A percentile compares a stretch with the other conserved stretches of the same genome.
phyloP scores from a whole-genome alignment of 1,140 invertebrate species.

The Ylistrum balloti region DNA sequence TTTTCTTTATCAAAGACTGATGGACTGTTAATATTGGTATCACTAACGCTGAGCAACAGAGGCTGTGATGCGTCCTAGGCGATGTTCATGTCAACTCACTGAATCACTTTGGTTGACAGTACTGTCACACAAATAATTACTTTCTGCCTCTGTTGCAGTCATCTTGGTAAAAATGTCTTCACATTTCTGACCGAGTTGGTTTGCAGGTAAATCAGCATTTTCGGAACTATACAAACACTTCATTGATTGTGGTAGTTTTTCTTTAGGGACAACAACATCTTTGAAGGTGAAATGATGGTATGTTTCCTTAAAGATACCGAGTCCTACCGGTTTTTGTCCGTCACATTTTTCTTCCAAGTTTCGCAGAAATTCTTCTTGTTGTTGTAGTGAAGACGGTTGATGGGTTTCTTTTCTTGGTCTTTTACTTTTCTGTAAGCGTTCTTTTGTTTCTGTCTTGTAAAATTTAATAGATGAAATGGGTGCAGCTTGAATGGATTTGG shows the following conservation, averaged over 20 bases:
- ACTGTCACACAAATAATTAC: background rate
- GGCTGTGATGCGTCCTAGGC: background rate
- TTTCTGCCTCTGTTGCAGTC: background rate
- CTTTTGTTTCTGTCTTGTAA: background rate
- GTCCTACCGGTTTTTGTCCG: background rate
- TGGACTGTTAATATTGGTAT: background rate
- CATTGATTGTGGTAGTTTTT: background rate
- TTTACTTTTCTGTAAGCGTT: background rate
- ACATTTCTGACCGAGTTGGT: background rate
- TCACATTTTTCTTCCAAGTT: background rate
- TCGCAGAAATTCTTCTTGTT: background rate
- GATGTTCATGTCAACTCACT: background rate
- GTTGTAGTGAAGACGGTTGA: background rate
- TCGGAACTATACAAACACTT: no score
- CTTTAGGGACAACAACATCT: background rate
- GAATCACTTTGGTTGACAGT: background rate
- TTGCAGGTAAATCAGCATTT: no score
- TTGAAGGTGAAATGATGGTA: background rate
- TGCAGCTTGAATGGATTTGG: background rate
- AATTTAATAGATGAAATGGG: constrained; percentile 15
- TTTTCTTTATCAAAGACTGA: background rate
- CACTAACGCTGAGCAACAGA: background rate
- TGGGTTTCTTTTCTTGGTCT: background rate
- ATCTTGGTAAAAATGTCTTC: background rate
- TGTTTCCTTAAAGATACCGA: background rate